A percentile compares a stretch with the other conserved stretches of the same genome.
These are phyloP conservation scores for Stenotaenia linearis DNA, from an alignment of 2,888 invertebrate genomes.

Conservation along the genomic window DNA sequence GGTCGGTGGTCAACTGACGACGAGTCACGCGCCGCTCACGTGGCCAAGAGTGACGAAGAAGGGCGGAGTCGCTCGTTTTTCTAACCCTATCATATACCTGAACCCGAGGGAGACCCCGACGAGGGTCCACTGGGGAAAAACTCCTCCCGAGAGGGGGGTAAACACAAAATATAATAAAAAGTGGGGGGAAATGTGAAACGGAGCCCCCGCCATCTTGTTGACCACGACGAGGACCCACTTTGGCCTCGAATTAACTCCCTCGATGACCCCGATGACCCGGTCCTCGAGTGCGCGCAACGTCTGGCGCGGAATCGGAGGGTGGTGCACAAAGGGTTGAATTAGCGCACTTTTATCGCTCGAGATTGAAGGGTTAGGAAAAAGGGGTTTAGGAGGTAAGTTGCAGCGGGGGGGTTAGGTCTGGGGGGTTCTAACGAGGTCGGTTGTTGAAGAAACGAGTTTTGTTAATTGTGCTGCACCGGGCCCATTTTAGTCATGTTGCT, in stretches of 20 bases:
- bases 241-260: neutral
- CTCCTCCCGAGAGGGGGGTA: neutral
- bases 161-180: neutral
- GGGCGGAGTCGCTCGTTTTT: neutral
- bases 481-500: neutral
- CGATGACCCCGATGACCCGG: neutral
- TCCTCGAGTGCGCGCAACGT: neutral
- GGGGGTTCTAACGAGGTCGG: neutral
- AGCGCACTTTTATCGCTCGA: neutral
- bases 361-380: neutral
- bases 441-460: neutral
- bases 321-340: conserved; percentile 11
- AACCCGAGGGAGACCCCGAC: neutral
- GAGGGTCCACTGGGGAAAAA: neutral
- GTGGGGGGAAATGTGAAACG: neutral
- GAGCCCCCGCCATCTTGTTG: neutral
- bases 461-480: neutral
- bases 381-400: neutral
- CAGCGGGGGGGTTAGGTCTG: neutral
- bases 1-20: neutral
- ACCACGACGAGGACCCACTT: neutral
- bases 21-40: neutral
- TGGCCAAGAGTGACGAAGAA: neutral
- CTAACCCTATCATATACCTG: neutral
- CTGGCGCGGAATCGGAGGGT: neutral